phyloP scores from a whole-genome alignment of 2,113 vertebrate genomes.

The Vulpes lagopus region DNA sequence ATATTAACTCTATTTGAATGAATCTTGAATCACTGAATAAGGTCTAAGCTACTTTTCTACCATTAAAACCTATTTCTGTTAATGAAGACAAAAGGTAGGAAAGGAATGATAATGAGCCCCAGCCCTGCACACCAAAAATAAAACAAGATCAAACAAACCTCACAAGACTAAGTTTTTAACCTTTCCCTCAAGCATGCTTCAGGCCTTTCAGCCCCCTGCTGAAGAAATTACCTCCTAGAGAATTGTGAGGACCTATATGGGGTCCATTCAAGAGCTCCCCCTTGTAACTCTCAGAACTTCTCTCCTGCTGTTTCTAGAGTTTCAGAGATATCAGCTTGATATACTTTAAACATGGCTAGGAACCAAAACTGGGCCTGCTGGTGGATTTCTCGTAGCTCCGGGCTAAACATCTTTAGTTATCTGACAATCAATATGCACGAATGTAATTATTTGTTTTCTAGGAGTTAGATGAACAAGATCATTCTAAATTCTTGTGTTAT shows the following conservation, averaged over 20 bases:
- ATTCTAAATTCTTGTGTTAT: constrained; percentile 78
- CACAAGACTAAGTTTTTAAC: background rate
- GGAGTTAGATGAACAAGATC: constrained; percentile 80
- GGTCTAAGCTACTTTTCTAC: background rate
- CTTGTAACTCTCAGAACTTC: background rate
- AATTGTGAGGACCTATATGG: background rate
- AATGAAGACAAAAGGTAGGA: background rate
- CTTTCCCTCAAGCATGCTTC: background rate
- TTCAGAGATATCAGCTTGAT: constrained; percentile 70
- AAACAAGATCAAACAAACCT: background rate
- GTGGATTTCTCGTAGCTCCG: constrained; percentile 80
- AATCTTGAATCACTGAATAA: constrained; percentile 20
- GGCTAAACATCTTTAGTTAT: constrained; percentile 84
- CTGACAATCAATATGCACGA: constrained; percentile 76
- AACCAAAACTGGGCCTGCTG: constrained; percentile 78
- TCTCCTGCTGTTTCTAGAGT: constrained; percentile 45
- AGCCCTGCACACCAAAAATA: background rate
- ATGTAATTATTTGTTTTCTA: constrained; percentile 84
- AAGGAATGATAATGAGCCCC: background rate
- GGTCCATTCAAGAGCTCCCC: background rate
- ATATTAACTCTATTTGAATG: background rate
- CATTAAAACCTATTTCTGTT: background rate
- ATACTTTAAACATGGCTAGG: constrained; percentile 62
- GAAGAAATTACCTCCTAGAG: background rate
- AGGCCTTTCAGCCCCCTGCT: background rate